A percentile compares a stretch with the other conserved stretches of the same genome.
These are phyloP conservation scores for Hofmannophila pseudospretella DNA, from an alignment of 2,888 invertebrate genomes.

Conservation along the genomic window DNA sequence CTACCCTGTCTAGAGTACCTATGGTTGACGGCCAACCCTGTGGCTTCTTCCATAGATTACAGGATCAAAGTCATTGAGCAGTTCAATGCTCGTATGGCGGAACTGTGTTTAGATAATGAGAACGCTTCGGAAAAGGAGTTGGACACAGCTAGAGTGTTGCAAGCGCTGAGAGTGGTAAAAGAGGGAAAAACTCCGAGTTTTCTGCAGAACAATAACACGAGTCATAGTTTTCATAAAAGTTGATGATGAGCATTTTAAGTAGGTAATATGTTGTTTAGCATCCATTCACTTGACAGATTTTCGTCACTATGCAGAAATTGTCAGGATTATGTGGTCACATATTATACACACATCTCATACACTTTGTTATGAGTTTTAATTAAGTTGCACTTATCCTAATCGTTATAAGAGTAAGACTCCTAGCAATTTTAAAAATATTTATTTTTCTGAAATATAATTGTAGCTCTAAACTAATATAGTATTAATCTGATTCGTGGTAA, in stretches of 20 bases:
- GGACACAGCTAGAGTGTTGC: constrained; percentile 93
- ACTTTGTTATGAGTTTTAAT: too few relatives aligned
- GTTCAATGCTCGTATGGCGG: constrained; percentile 89
- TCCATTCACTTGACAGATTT: too few relatives aligned
- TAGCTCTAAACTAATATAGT: too few relatives aligned
- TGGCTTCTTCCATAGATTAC: constrained; percentile 91
- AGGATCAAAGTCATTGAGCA: constrained; percentile 92
- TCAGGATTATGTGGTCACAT: too few relatives aligned
- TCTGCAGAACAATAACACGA: constrained; percentile 67
- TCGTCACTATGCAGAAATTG: too few relatives aligned
- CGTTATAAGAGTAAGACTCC: too few relatives aligned
- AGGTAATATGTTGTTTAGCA: too few relatives aligned
- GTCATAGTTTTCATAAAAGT: constrained; percentile 64
- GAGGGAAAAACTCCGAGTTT: constrained; percentile 82
- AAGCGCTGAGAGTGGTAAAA: constrained; percentile 89
- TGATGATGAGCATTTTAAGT: constrained; percentile 38
- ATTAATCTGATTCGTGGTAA: too few relatives aligned
- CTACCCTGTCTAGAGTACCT: constrained; percentile 93
- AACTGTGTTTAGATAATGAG: constrained; percentile 92
- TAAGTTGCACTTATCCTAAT: too few relatives aligned
- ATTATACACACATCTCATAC: too few relatives aligned
- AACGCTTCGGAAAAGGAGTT: constrained; percentile 91
- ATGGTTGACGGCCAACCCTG: constrained; percentile 92
- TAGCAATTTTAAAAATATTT: too few relatives aligned
- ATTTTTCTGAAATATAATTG: too few relatives aligned